Base-by-base conservation (phyloP, 2,888 invertebrate species). In the Myathropa florea region DNA sequence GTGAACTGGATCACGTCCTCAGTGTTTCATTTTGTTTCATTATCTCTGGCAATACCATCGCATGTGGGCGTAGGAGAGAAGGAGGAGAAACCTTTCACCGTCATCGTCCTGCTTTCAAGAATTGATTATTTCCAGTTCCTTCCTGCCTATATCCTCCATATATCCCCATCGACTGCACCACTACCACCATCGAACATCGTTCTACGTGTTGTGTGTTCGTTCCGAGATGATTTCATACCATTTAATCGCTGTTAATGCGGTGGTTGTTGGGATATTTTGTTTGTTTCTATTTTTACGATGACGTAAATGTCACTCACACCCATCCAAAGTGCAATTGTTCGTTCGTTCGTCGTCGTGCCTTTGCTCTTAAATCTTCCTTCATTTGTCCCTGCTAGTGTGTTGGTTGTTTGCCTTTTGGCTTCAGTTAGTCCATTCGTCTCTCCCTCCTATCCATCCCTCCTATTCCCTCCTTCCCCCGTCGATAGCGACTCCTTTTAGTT, bases 251-350 rank as follows among this genome's bases (percentile, higher is more conserved):
- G 30, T 67, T 70, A 79, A 79, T 79, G 57, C 46, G 33, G 33
- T 55, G 28, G 63, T 73, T 79, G 72, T 71, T 46, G 67, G 53
- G 24, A 61, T 67, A 55, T 46, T 63, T 61, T 63, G 36, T 75
- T 71, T 83, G 59, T 75, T 79, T 75, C 84, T 80, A 80, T 71
- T 84, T 84, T 76, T 84, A 80, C 53, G 75, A 76, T 84, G 80
- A 84, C 75, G 83, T 75, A 80, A 84, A 76, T 80, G 71, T 81
- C 76, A 70, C 68, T 79, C 84, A 76, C 84, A 81, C 80, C 71
- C 81, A 84, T 67, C 26, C 76, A 67, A 76, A 76, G 81, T 81
- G 81, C 84, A 84, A 75, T 70, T 68, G 46, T 36, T 68, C 36
- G 76, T 30, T 30, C 7, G 30, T 30, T 24, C 28, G 36, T 70